Evolutionary conservation across 2,888 invertebrate species (phyloP), one percentile per base, ranked within the genome.

Genomic region (Nomada lathburiana): DNA sequence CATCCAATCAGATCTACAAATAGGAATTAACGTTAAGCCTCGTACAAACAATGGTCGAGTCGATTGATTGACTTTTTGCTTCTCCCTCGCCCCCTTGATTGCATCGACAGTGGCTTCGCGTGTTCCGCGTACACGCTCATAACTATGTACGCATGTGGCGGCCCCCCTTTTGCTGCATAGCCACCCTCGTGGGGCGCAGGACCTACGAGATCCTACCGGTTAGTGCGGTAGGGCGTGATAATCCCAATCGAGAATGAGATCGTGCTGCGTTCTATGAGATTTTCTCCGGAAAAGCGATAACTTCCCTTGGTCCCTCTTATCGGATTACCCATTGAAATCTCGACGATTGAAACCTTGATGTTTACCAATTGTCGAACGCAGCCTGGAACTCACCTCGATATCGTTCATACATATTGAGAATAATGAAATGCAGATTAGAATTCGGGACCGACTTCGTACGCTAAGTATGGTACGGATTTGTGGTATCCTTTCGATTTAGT

Each of bases 31-130:
- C 90, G 90, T 90, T 91, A 91, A 93, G 91, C 92, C 91, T 82
- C 88, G 89, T 90, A 84, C 92, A 93, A 93, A 93, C 93, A 93
- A 92, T 91, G 89, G 86, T 80, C 86, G 82, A 55, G 36, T 78
- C 88, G 90, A 92, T 91, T 93, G 92, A 93, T 93, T 93, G 92
- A 93, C 93, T 93, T 93, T 93, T 92, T 88, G 89, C 87, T 83
- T 78, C 80, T 70, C 64, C 73, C 70, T 44, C 59, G 26, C 29
- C 70, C 70, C 47, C 52, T 47, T 64, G 57, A 52, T 52, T 59
- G 53, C 64, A 3, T 36, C 42, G 64, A 20, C 64, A 50, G 80
- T 65, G 60, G 76, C 76, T 29, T 76, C 71, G 70, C 71, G 80
- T 60, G 69, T 68, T 53, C 72, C 72, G 26, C 63, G 62, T 59